These are phyloP conservation scores for Callipepla californica DNA, from an alignment of 2,113 vertebrate genomes.

Conservation along the genomic window DNA sequence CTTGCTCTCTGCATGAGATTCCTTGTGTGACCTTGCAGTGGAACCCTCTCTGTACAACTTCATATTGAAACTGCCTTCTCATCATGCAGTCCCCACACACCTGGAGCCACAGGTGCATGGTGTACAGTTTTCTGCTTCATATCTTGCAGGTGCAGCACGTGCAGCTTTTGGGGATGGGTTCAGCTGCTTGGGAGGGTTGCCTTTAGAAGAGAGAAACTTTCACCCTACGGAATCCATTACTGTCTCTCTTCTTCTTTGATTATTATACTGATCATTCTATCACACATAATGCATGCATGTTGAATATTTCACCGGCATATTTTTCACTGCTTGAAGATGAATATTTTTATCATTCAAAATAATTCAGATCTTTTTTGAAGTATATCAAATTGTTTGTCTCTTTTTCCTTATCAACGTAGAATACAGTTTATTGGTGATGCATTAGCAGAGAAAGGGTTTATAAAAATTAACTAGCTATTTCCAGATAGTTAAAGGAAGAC, in stretches of 20 bases:
- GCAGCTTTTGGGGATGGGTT: background rate
- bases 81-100: accelerated
- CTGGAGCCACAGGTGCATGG: too few species aligned
- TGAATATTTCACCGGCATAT: background rate
- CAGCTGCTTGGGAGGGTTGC: background rate
- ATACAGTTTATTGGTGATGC: background rate
- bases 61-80: accelerated
- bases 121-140: background rate
- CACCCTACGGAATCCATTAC: background rate
- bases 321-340: background rate
- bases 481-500: background rate
- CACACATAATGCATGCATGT: background rate
- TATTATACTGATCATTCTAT: background rate
- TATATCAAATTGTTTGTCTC: background rate
- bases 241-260: background rate
- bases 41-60: background rate
- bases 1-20: background rate
- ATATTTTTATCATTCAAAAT: background rate
- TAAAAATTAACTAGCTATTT: background rate
- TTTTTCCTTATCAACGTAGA: background rate
- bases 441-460: background rate
- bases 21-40: background rate
- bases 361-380: background rate
- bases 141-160: accelerated
- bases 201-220: background rate